Evolutionary conservation across 2,888 invertebrate genomes (phyloP).

Genomic region (Drosophila dives): DNA sequence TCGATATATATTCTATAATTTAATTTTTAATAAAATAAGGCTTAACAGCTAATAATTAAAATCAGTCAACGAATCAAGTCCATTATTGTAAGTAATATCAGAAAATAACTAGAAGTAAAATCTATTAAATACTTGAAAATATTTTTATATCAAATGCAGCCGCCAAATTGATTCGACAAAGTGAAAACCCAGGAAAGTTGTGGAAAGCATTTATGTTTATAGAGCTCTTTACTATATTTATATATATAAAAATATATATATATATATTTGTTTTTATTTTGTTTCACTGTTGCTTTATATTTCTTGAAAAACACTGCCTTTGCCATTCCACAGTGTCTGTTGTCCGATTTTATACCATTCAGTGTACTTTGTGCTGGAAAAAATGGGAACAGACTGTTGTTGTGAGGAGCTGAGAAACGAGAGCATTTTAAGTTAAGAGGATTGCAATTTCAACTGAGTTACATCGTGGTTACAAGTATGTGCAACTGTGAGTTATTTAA

Average conservation of each 20-base stretch:
- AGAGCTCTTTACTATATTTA: background rate
- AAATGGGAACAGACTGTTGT: constrained; percentile 37
- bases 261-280: constrained; percentile 4
- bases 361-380: constrained; percentile 10
- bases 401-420: background rate
- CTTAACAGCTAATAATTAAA: background rate
- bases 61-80: background rate
- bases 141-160: background rate
- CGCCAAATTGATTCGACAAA: background rate
- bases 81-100: background rate
- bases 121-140: background rate
- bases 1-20: background rate
- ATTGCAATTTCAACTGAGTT: constrained; percentile 40
- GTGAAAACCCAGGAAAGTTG: background rate
- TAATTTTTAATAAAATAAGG: background rate
- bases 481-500: constrained; percentile 61
- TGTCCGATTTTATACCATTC: background rate
- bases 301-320: background rate
- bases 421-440: constrained; percentile 16
- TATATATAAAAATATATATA: background rate
- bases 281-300: constrained; percentile 1
- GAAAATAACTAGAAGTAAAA: background rate
- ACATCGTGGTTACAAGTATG: constrained; percentile 16
- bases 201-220: background rate
- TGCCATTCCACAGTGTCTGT: background rate